Evolutionary conservation across 2,113 vertebrate species (phyloP), one percentile per base, ranked within the genome.

Genomic region (Notothenia rossii): DNA sequence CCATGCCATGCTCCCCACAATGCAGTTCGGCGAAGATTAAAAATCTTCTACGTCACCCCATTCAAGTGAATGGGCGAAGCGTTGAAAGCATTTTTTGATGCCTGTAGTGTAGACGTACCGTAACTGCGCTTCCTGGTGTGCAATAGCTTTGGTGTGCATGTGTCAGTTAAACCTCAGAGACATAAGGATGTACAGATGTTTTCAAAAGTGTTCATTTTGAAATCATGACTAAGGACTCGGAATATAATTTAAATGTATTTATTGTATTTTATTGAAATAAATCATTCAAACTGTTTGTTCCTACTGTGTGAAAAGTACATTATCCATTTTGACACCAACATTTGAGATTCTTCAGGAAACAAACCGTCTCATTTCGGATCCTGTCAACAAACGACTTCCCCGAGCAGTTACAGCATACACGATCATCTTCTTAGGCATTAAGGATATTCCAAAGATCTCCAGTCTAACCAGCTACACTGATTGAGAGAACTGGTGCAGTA

Each of bases 151-250:
- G 82, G 76, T 85, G 84, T 89, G 88, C 88, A 85, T 81, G 79
- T 66, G 66, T 63, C 49, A 40, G 55, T 60, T 93, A 85, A 70
- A 84, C 93, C 87, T 87, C 71, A 86, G 88, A 90, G 90, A 95
- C 91, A 92, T 92, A 87, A 95, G 93, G 69, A 86, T 98, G 97
- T 98, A 98, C 97, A 98, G 96, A 96, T 93, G 95, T 96, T 96
- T 29, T 94, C 95, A 95, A 95, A 73, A 93, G 94, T 86, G 84
- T 96, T 97, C 96, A 95, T 96, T 96, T 96, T 95, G 83, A 94
- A 95, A 93, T 94, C 93, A 92, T 78, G 64, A 92, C 89, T 95
- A 94, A 95, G 95, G 89, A 95, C 92, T 36, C 91, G 22, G 75
- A 76, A 95, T 91, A 86, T 65, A 82, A 91, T 91, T 92, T 88